phyloP scores from a whole-genome alignment of 2,888 invertebrate genomes.

The Chloroclysta siterata region DNA sequence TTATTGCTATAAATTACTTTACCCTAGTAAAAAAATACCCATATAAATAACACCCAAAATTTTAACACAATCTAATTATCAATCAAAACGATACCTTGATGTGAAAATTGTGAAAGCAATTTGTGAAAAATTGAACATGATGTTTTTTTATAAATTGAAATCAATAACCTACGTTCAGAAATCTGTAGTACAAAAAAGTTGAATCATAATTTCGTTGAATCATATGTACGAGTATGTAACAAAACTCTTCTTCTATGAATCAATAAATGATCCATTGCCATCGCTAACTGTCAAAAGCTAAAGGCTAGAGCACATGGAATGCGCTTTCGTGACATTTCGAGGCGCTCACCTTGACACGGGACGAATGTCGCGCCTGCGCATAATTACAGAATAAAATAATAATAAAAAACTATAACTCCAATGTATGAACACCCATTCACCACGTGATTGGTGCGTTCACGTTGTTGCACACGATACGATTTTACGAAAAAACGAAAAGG shows the following conservation, averaged over 20 bases:
- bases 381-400: slow-evolving; percentile 64
- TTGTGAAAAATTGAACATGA: no score
- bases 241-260: not conserved
- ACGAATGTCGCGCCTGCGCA: slow-evolving; percentile 61
- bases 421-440: slow-evolving; percentile 50
- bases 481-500: not conserved
- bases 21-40: no score
- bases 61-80: no score
- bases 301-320: slow-evolving; percentile 34
- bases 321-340: slow-evolving; percentile 39
- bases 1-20: no score
- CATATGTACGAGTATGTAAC: no score
- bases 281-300: slow-evolving; percentile 1
- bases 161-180: no score
- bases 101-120: no score
- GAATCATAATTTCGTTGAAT: no score
- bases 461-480: slow-evolving; percentile 34
- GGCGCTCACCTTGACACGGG: slow-evolving; percentile 71
- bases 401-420: slow-evolving; percentile 56
- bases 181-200: no score
- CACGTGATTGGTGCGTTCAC: slow-evolving; percentile 53
- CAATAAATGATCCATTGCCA: slow-evolving; percentile 1
- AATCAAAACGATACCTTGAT: no score
- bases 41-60: no score
- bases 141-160: no score